Evolutionary conservation across 1,140 invertebrate species (phyloP).

Genomic region (Aphelinus certus): DNA sequence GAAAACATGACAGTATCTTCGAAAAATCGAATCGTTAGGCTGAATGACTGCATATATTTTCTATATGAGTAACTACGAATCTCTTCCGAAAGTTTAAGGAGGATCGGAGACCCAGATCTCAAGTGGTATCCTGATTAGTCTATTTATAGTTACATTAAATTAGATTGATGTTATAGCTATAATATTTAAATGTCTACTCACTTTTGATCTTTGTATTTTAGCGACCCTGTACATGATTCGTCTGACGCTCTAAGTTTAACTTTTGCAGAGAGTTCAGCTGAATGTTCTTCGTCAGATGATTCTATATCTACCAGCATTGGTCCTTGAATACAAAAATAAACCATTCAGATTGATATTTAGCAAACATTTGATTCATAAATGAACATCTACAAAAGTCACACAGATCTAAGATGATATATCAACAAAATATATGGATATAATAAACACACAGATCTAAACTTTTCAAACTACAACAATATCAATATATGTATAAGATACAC

Average conservation of each 20-base stretch:
- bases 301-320: slow-evolving; percentile 66
- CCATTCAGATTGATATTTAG: slow-evolving; percentile 18
- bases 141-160: too few relatives aligned
- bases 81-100: too few relatives aligned
- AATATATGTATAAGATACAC: slow-evolving; percentile 34
- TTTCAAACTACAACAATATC: slow-evolving; percentile 37
- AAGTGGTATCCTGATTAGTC: too few relatives aligned
- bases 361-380: background rate
- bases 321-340: slow-evolving; percentile 49
- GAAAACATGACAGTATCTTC: too few relatives aligned
- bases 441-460: slow-evolving; percentile 38
- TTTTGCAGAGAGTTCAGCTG: slow-evolving; percentile 77
- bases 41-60: too few relatives aligned
- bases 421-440: slow-evolving; percentile 25
- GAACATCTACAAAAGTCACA: slow-evolving; percentile 27
- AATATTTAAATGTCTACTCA: slow-evolving; percentile 44
- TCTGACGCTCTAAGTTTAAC: slow-evolving; percentile 61
- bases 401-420: slow-evolving; percentile 34
- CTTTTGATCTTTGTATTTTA: slow-evolving; percentile 65
- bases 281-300: slow-evolving; percentile 82
- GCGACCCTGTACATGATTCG: slow-evolving; percentile 57
- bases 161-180: slow-evolving; percentile 11
- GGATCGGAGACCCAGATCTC: too few relatives aligned
- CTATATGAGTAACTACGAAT: too few relatives aligned
- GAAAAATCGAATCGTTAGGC: too few relatives aligned